Evolutionary conservation across 2,113 vertebrate genomes (phyloP), one percentile per base, ranked within the genome.

Genomic region (Aptenodytes patagonicus): DNA sequence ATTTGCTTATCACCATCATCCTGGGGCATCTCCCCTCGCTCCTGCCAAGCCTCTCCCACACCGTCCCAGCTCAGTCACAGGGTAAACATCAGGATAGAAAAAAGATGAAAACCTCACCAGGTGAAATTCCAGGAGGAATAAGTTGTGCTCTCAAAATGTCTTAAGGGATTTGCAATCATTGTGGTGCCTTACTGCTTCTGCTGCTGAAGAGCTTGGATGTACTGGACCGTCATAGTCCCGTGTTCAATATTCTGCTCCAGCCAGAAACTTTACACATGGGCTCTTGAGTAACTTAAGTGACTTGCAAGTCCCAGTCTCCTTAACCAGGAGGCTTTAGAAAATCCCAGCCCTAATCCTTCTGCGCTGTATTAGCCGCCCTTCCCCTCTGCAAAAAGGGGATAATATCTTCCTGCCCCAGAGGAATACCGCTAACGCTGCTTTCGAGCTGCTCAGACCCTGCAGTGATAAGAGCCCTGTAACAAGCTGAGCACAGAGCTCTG

Each of bases 201-300:
- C 64, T 42, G 13, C 34, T 13, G 57, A 40, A 42, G 79, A 25
- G n/a, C 0, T 16, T 13, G 29, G 69, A 47, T 13, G 31, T 3
- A 0, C 12, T 2, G 51, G 42, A 16, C 44, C 3, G 5, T 11
- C 62, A 4, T 1, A 65, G 58, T 66, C 29, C 40, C 0, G 0
- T 38, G 31, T 1, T 61, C 71, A 14, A 3, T 1, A 4, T 18
- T 10, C 51, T 7, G 26, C 13, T 69, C 46, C 47, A 10, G 65
- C 15, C 81, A 62, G 70, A 47, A 51, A 5, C 54, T 36, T 49
- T 1, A n/a, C 79, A 47, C 54, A 1, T 3, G 11, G 31, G 52
- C 71, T 83, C 44, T 19, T 4, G 51, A 71, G 66, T 32, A 85
- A 64, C 36, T 89, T 3, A 3, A 72, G 88, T 47, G 75, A 83